Evolutionary conservation across 2,113 vertebrate species (phyloP).

Genomic region (Bufo gargarizans): DNA sequence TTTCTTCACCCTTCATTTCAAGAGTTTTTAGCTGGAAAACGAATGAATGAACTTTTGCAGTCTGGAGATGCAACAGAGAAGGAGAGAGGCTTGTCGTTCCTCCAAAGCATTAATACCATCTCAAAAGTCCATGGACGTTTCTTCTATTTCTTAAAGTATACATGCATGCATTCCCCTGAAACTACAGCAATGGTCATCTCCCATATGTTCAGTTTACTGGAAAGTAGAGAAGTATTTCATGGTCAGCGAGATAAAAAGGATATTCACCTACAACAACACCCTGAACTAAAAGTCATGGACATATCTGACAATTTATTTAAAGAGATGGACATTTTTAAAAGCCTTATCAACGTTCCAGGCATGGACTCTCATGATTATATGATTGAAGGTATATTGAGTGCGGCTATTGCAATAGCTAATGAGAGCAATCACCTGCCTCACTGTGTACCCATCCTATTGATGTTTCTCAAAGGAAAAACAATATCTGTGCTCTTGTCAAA

Average conservation of each 20-base stretch:
- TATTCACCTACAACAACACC: not conserved
- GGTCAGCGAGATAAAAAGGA: slow-evolving; percentile 28
- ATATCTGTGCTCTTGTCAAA: not conserved
- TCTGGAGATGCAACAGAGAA: slow-evolving; percentile 58
- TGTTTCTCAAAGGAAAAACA: slow-evolving; percentile 44
- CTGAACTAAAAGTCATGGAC: not conserved
- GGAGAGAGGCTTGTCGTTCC: slow-evolving; percentile 61
- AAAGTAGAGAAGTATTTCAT: slow-evolving; percentile 54
- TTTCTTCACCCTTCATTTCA: slow-evolving; percentile 65
- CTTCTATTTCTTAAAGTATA: slow-evolving; percentile 55
- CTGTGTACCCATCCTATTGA: slow-evolving; percentile 46
- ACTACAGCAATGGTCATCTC: slow-evolving; percentile 60
- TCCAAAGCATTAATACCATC: slow-evolving; percentile 63
- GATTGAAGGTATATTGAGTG: not conserved
- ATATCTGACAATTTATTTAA: not conserved
- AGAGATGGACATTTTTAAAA: not conserved
- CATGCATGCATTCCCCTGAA: slow-evolving; percentile 58
- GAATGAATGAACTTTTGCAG: slow-evolving; percentile 61
- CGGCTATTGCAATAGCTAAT: not conserved
- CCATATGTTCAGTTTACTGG: slow-evolving; percentile 62
- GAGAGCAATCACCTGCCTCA: not conserved
- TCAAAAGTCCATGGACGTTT: slow-evolving; percentile 32
- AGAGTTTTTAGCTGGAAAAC: slow-evolving; percentile 65
- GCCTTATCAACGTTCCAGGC: not conserved
- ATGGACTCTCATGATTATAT: not conserved